Base-by-base conservation (phyloP, 2,888 invertebrate species). In the Macaria liturata region DNA sequence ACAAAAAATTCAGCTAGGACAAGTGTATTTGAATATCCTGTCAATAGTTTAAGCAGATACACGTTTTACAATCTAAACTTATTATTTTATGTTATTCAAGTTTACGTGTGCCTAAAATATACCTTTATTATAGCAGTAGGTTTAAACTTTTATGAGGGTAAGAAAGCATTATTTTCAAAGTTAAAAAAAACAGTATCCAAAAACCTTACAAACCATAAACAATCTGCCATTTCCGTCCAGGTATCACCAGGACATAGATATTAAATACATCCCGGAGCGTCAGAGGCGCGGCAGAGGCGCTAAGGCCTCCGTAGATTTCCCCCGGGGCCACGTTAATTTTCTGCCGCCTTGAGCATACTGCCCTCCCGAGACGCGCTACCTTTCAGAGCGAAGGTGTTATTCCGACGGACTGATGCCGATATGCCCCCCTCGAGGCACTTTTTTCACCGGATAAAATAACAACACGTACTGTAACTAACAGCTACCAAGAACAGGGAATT, bases 291-390 rank as follows among this genome's bases (percentile, higher is more conserved):
- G 76, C 72, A 71, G 78, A 86, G 79, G 81, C 88, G 83, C 88
- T 86, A 85, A 93, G 88, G 90, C 92, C 91, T 92, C 79, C 85
- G 89, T 92, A 93, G 93, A 94, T 94, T 94, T 94, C 94, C 94
- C 94, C 75, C 71, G 93, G 91, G 94, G 81, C 91, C 92, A 92
- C 94, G 94, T 94, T 94, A 94, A 94, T 94, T 94, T 94, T 94
- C 94, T 94, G 94, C 94, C 94, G 94, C 94, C 94, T 94, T 94
- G 94, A 94, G 94, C 94, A 94, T 94, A 94, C 91, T 93, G 93
- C 94, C 89, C 94, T 88, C 94, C 68, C 74, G 94, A 93, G 94
- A 91, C 90, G 79, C 81, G 80, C 88, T 91, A 91, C 92, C 92
- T 92, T 90, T 91, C 57, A 88, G 80, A 84, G 86, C 82, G 81